Conservation (phyloP, 2,113 vertebrate species). For the Actenoides hombroni region DNA sequence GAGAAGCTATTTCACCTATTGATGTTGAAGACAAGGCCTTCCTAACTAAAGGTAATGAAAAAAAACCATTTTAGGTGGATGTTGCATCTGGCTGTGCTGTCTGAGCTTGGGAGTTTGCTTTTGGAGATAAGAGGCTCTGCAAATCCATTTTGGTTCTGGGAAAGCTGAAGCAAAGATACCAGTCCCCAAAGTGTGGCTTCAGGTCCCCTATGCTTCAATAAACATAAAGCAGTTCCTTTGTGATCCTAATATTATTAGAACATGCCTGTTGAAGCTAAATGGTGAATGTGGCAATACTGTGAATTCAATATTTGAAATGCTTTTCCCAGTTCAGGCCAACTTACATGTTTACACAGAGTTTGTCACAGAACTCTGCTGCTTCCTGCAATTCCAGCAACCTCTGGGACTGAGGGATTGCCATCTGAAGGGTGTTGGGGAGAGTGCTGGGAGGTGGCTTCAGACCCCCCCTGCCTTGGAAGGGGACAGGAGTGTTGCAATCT, state of each 20-base stretch:
- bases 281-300: not conserved
- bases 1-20: not conserved
- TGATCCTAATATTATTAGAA: not conserved
- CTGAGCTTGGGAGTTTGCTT: not conserved
- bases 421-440: not conserved
- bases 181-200: not conserved
- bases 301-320: not conserved
- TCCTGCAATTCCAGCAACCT: not conserved
- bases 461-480: not conserved
- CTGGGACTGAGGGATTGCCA: not conserved
- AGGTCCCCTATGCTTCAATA: not conserved
- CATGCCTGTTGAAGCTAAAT: not conserved
- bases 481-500: not conserved
- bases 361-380: not conserved
- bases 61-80: rapidly evolving
- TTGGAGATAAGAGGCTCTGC: not conserved
- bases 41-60: not conserved
- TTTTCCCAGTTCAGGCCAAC: not conserved
- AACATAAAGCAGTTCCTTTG: not conserved
- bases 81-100: not conserved
- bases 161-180: not conserved
- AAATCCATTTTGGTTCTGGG: not conserved
- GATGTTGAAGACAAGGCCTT: not conserved
- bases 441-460: not conserved
- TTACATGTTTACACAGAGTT: not conserved